Evolutionary conservation across 2,797 vertebrate genomes (phyloP).

Genomic region (Typhlichthys subterraneus): DNA sequence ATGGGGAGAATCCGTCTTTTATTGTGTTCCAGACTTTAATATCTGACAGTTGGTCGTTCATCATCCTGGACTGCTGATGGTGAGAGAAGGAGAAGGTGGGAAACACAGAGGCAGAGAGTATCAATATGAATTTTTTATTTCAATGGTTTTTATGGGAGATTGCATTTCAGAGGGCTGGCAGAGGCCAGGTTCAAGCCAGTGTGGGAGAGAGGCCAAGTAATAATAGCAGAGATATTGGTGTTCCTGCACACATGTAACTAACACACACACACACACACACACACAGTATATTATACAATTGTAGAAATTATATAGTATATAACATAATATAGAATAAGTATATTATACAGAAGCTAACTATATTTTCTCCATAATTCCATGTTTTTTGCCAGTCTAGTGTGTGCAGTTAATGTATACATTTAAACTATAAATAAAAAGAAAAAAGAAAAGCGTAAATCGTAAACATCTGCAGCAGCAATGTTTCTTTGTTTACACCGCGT

Average conservation of each 20-base stretch:
- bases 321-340: too few relatives aligned
- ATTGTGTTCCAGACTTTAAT: conserved; percentile 72
- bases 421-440: too few relatives aligned
- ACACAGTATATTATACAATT: too few relatives aligned
- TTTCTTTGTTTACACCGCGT: too few relatives aligned
- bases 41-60: conserved; percentile 71
- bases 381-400: too few relatives aligned
- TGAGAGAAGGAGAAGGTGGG: conserved; percentile 50
- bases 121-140: conserved; percentile 80
- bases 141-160: conserved; percentile 73
- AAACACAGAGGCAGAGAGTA: conserved; percentile 59
- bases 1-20: conserved; percentile 53
- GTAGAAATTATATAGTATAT: too few relatives aligned
- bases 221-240: conserved; percentile 35
- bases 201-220: conserved; percentile 22
- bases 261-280: too few relatives aligned
- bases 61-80: conserved; percentile 62
- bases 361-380: too few relatives aligned
- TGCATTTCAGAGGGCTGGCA: conserved; percentile 65
- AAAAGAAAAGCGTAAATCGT: too few relatives aligned
- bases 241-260: conserved; percentile 11
- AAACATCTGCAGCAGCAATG: too few relatives aligned
- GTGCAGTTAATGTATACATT: too few relatives aligned
- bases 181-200: conserved; percentile 59
- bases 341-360: too few relatives aligned